Percentiles rank a stretch among this genome's conserved stretches.
phyloP scores from a whole-genome alignment of 2,113 vertebrate genomes.

The Myiopsitta monachus region DNA sequence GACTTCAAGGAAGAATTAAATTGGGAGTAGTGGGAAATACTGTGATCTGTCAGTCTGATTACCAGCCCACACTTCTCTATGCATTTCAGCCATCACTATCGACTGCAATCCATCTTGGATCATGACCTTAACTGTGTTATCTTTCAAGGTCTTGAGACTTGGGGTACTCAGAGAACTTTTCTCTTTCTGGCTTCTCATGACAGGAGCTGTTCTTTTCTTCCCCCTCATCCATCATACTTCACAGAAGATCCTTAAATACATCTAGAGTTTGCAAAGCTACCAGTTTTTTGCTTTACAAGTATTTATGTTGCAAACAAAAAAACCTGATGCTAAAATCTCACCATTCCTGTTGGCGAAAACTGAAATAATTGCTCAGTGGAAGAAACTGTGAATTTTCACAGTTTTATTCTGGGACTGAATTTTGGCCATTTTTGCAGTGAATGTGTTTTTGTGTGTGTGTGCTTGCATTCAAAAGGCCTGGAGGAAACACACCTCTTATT shows the following conservation, averaged over 20 bases:
- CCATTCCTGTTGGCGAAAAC: constrained; percentile 61
- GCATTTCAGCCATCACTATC: not conserved
- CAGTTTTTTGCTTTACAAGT: constrained; percentile 48
- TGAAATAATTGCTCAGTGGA: constrained; percentile 68
- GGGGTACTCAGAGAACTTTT: constrained; percentile 18
- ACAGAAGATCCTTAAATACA: constrained; percentile 61
- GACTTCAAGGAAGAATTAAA: constrained; percentile 31
- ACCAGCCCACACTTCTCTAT: not conserved
- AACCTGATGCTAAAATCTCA: constrained; percentile 69
- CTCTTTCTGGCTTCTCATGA: constrained; percentile 33
- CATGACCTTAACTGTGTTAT: constrained; percentile 9
- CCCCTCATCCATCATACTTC: constrained; percentile 59
- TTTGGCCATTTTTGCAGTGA: constrained; percentile 62
- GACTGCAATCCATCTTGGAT: not conserved
- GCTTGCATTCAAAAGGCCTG: constrained; percentile 14
- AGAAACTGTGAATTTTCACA: constrained; percentile 69
- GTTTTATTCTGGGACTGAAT: constrained; percentile 68
- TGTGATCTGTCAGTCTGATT: constrained; percentile 15
- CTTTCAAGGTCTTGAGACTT: constrained; percentile 8
- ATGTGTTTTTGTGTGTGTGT: not conserved
- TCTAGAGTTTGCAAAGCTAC: constrained; percentile 57
- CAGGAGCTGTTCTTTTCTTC: constrained; percentile 56
- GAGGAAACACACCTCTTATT: constrained; percentile 39
- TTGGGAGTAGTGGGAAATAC: constrained; percentile 28
- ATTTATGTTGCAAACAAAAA: constrained; percentile 68